Percentiles rank a stretch among this genome's conserved stretches.
Conservation (phyloP, 1,140 invertebrate species). For the Centruroides sculpturatus region DNA sequence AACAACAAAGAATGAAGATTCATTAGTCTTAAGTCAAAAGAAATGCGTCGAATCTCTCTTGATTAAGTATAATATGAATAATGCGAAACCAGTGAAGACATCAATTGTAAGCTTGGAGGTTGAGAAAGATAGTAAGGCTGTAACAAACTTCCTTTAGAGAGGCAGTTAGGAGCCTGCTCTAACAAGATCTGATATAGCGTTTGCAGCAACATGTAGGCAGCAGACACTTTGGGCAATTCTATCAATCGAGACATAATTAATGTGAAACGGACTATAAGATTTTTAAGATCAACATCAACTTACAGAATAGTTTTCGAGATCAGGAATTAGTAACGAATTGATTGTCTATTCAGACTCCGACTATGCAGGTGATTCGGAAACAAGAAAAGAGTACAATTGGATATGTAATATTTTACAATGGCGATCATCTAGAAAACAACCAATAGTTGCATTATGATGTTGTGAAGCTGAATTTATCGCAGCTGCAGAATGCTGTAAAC, state of each 20-base stretch:
- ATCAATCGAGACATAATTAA: background rate
- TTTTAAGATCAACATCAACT: background rate
- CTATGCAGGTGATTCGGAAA: slow-evolving; percentile 24
- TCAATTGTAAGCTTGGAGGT: background rate
- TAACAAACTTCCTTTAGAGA: slow-evolving; percentile 9
- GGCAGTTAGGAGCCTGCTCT: slow-evolving; percentile 10
- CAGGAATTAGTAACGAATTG: background rate
- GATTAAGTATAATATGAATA: slow-evolving; percentile 15
- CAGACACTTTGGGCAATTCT: background rate
- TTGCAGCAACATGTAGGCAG: slow-evolving; percentile 11
- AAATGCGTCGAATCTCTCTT: slow-evolving; percentile 1
- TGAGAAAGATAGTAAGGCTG: background rate
- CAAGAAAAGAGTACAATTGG: slow-evolving; percentile 23
- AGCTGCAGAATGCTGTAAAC: background rate
- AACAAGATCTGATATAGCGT: slow-evolving; percentile 20
- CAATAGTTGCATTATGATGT: slow-evolving; percentile 8
- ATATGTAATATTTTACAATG: slow-evolving; percentile 20
- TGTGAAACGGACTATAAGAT: background rate
- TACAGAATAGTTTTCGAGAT: background rate
- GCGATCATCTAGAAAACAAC: slow-evolving; percentile 7
- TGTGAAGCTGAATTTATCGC: slow-evolving; percentile 12
- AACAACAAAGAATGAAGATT: slow-evolving; percentile 4
- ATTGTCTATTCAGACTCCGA: slow-evolving; percentile 26
- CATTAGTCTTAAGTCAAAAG: slow-evolving; percentile 2
- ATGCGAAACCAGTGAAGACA: background rate